Evolutionary conservation across 2,113 vertebrate species (phyloP), one percentile per base, ranked within the genome.

Genomic region (Hydrochoerus hydrochaeris): DNA sequence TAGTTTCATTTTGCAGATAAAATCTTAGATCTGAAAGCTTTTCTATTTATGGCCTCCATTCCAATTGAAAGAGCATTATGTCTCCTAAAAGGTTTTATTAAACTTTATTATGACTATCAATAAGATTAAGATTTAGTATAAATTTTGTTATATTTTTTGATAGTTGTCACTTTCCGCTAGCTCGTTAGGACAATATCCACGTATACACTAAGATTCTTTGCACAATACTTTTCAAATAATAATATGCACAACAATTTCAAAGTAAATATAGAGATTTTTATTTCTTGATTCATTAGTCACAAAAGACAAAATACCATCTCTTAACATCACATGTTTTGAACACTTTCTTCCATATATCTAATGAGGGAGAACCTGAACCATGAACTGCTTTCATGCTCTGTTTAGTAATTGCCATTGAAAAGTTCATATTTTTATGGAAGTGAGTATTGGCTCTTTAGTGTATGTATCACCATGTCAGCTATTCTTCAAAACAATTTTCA

Each of bases 321-420:
- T 63, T 96, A 73, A 54, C 65, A 44, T 87, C 35, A 63, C 60
- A 88, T 22, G 35, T 19, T 60, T 94, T 75, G 69, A 92, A 38
- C 5, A 38, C 3, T 88, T 10, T 86, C 58, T 75, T 88, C 54
- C 24, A 0, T 75, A 35, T 3, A 86, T 57, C 30, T 67, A 38
- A 77, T 4, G 30, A 4, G 24, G 0, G 5, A 60, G 9, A 82
- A 94, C 67, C 32, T 44, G 12, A 85, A 93, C 73, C n/a, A 57
- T 94, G 8, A 3, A 71, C 5, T 91, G 89, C 13, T 95, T n/a
- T 95, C 14, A 32, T 3, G 60, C 7, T 35, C 9, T 81, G 1
- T 86, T 44, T 84, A 73, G 57, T 75, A 96, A 93, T 82, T 97
- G 19, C 1, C 0, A 88, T 97, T 96, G 20, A 95, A 96, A 95